A percentile compares a stretch with the other conserved stretches of the same genome.
phyloP scores from a whole-genome alignment of 2,888 invertebrate genomes.

The Thysanoteuthis rhombus region DNA sequence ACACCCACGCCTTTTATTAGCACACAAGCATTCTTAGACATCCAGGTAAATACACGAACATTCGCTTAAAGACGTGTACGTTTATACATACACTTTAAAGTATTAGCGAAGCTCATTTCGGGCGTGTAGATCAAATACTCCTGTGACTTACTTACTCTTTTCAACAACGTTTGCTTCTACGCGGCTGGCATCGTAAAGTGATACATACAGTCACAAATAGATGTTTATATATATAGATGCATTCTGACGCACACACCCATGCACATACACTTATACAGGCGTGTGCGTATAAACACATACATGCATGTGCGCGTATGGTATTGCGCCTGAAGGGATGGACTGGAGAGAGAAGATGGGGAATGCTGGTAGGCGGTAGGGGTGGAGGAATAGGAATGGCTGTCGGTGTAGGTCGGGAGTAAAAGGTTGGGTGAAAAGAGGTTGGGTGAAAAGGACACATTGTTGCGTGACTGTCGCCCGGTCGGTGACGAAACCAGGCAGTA shows the following conservation, averaged over 20 bases:
- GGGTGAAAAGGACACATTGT: background rate
- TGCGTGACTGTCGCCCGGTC: background rate
- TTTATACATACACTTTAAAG: background rate
- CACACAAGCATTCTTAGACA: no score
- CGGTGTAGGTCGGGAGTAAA: background rate
- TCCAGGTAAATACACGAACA: no score
- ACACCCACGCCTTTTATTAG: no score
- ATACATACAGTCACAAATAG: background rate
- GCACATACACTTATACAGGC: background rate
- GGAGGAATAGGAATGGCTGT: background rate
- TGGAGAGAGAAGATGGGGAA: background rate
- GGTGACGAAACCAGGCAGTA: background rate
- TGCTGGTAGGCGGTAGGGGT: background rate
- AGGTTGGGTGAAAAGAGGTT: background rate
- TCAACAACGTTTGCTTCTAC: background rate
- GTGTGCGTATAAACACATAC: background rate
- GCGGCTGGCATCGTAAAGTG: background rate
- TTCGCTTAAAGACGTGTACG: no score
- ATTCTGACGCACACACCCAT: rapidly evolving
- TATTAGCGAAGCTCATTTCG: background rate
- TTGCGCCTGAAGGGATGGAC: constrained; percentile 12
- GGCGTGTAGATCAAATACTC: background rate
- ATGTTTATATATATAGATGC: background rate
- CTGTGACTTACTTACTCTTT: background rate
- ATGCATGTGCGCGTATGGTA: background rate